Evolutionary conservation across 2,113 vertebrate species (phyloP).

Genomic region (Spheniscus mendiculus): DNA sequence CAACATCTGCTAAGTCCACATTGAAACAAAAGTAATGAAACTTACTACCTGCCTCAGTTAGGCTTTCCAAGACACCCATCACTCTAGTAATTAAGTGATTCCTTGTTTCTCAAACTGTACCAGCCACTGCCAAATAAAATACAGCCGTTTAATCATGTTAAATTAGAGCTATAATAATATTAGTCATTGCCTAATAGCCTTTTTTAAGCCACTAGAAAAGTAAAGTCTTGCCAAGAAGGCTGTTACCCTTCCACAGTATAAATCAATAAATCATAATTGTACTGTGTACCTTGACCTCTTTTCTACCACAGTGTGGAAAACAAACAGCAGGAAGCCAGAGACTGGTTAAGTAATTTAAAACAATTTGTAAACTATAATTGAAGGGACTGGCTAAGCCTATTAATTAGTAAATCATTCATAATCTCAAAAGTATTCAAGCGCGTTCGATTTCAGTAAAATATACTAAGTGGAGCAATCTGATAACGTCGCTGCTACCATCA

Average conservation of each 20-base stretch:
- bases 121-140: slow-evolving; percentile 17
- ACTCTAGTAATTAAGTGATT: neutral
- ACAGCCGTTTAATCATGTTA: slow-evolving; percentile 10
- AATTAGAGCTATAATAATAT: slow-evolving; percentile 42
- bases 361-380: neutral
- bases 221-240: slow-evolving; percentile 25
- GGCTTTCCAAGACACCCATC: neutral
- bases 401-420: slow-evolving; percentile 3
- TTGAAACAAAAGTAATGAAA: neutral
- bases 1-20: neutral
- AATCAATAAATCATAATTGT: slow-evolving; percentile 44
- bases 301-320: neutral
- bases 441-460: neutral
- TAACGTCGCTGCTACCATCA: neutral
- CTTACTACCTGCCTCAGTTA: neutral
- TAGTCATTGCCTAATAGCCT: slow-evolving; percentile 12
- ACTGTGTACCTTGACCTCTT: neutral
- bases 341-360: neutral
- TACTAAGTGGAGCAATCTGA: neutral
- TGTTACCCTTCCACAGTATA: neutral
- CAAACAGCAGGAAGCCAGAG: neutral
- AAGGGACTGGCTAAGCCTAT: neutral
- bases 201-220: slow-evolving; percentile 1
- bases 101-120: neutral
- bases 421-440: neutral